These are phyloP conservation scores for Eulemur rufifrons DNA, from an alignment of 2,113 vertebrate species.

Conservation along the genomic window DNA sequence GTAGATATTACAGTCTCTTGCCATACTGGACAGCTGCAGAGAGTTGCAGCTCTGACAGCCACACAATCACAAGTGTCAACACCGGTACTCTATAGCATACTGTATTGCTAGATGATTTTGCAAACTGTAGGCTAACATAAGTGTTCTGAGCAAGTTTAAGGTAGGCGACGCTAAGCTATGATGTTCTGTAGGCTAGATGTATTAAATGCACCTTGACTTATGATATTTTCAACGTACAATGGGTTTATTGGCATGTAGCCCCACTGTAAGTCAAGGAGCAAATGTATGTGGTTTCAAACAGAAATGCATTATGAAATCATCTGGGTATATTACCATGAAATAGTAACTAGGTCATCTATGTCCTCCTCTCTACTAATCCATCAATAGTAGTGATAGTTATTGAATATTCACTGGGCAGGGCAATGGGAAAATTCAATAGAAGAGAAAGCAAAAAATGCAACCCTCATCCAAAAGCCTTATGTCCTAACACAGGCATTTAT, in stretches of 20 bases:
- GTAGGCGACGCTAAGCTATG: not conserved
- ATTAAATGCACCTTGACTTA: not conserved
- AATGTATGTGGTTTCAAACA: not conserved
- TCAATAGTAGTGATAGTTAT: slow-evolving; percentile 35
- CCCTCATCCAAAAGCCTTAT: not conserved
- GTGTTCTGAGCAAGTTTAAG: not conserved
- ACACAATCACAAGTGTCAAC: not conserved
- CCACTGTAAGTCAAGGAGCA: not conserved
- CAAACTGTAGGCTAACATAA: not conserved
- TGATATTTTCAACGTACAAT: not conserved
- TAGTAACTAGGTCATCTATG: not conserved
- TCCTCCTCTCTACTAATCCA: slow-evolving; percentile 6
- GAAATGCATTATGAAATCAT: slow-evolving; percentile 38
- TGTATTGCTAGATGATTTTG: not conserved
- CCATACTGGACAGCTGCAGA: not conserved
- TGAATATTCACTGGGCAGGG: not conserved
- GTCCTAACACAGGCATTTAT: not conserved
- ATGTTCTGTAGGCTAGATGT: not conserved
- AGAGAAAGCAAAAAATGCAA: not conserved
- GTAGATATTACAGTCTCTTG: not conserved
- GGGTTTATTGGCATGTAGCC: not conserved
- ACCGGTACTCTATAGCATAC: not conserved
- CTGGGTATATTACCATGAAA: not conserved
- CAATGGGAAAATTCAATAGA: slow-evolving; percentile 3
- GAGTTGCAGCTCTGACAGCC: not conserved